These are phyloP conservation scores for Dicranocentrus wangi DNA, from an alignment of 2,888 invertebrate species.

Conservation along the genomic window DNA sequence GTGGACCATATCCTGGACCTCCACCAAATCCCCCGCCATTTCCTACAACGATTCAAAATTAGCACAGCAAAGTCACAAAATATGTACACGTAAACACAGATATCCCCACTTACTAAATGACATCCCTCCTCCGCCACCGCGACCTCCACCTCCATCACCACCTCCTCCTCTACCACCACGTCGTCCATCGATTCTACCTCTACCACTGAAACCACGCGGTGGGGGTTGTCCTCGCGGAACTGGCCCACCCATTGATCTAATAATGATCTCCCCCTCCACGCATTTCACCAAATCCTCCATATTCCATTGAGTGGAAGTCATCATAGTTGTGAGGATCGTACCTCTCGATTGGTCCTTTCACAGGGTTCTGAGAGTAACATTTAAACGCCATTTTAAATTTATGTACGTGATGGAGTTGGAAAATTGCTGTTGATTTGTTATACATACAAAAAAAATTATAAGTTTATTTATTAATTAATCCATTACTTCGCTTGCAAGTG, in stretches of 20 bases:
- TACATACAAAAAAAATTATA: neutral
- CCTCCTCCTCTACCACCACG: conserved; percentile 74
- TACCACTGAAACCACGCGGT: conserved; percentile 73
- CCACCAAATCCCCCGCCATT: conserved; percentile 54
- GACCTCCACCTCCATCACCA: conserved; percentile 47
- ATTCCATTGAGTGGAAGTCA: conserved; percentile 93
- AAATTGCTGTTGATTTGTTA: neutral
- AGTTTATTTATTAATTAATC: neutral
- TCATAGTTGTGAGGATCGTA: conserved; percentile 98
- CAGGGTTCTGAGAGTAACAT: conserved; percentile 80
- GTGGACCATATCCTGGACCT: conserved; percentile 22
- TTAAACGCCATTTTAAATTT: too few species aligned
- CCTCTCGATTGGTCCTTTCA: conserved; percentile 87
- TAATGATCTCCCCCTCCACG: conserved; percentile 74
- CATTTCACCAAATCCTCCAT: conserved; percentile 88
- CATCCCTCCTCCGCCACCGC: conserved; percentile 31
- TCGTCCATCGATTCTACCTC: conserved; percentile 74
- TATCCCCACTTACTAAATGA: conserved; percentile 43
- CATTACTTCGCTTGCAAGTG: conserved; percentile 87
- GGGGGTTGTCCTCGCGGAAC: conserved; percentile 61
- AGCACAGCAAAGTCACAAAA: neutral
- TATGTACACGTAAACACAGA: neutral
- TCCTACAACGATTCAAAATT: conserved; percentile 10
- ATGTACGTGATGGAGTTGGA: too few species aligned
- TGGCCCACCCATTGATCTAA: conserved; percentile 65